A percentile compares a stretch with the other conserved stretches of the same genome.
These are phyloP conservation scores for Tipula helvola DNA, from an alignment of 2,888 invertebrate genomes.

Conservation along the genomic window DNA sequence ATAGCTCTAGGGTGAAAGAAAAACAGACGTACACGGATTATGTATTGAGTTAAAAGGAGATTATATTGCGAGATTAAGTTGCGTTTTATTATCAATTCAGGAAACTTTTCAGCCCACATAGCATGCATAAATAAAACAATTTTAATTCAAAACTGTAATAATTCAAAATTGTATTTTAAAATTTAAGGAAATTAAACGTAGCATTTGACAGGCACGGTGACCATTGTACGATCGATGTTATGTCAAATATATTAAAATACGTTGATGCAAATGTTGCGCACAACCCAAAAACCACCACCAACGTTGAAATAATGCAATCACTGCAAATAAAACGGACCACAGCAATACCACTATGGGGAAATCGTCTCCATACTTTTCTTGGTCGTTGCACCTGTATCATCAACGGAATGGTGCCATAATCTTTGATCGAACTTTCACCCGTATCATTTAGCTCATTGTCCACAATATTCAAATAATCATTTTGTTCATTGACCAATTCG, in stretches of 20 bases:
- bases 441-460: constrained; percentile 20
- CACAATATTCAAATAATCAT: constrained; percentile 19
- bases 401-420: not conserved
- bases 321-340: constrained; percentile 25
- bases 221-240: constrained; percentile 47
- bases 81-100: no score
- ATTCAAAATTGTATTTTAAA: not conserved
- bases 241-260: constrained; percentile 55
- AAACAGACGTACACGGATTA: no score
- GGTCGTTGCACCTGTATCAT: not conserved
- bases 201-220: constrained; percentile 49
- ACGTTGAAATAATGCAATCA: constrained; percentile 41
- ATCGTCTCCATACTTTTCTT: not conserved
- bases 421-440: not conserved
- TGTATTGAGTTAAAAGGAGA: no score
- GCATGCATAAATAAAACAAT: no score
- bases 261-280: constrained; percentile 53
- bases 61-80: no score
- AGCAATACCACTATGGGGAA: constrained; percentile 14
- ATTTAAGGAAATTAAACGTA: not conserved
- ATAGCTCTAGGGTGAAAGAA: no score
- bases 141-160: no score
- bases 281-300: constrained; percentile 49
- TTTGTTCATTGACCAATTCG: constrained; percentile 23
- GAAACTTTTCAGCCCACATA: no score